Evolutionary conservation across 2,113 vertebrate genomes (phyloP), one percentile per base, ranked within the genome.

Genomic region (Progne subis): DNA sequence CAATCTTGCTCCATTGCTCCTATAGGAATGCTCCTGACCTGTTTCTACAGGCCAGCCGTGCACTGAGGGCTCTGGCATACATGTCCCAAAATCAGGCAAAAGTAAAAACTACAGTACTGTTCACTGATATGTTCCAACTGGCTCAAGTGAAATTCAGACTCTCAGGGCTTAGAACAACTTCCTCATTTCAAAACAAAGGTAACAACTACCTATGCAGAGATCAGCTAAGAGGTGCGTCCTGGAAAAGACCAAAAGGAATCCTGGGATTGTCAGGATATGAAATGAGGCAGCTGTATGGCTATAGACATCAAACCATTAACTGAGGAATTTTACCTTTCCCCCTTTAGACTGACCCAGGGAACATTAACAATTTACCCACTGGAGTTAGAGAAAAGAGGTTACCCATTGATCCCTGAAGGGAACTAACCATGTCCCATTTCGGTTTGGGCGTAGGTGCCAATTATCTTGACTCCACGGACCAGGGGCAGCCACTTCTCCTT

Each of bases 381-480:
- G 85, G 87, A 95, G 80, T 96, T 52, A 95, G 43, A 93, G 71
- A 70, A 79, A 63, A 92, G 50, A 95, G 88, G 91, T 94, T 90
- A 96, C 96, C 97, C 96, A 88, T 31, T 37, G 67, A 92, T 95
- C 94, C 92, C 96, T 92, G 74, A 77, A 60, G 82, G 94, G 77
- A 97, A 99, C 99, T 99, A 98, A 99, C 99, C 99, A 98, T 99
- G 99, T 95, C 99, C 99, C 98, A 99, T 61, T 96, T 99, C 99
- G 82, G 99, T 99, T 97, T 99, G 99, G 95, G 98, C 99, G 95
- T 99, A 99, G 90, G 99, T 99, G 98, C 99, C 99, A 96, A 99
- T 46, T 96, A 97, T 98, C 97, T 98, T 91, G 96, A 97, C 97
- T 95, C 96, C 98, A 90, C 55, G 32, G 72, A 98, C 95, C 89